A percentile compares a stretch with the other conserved stretches of the same genome.
These are phyloP conservation scores for Tenthredo distinguenda DNA, from an alignment of 2,888 invertebrate species.

Conservation along the genomic window DNA sequence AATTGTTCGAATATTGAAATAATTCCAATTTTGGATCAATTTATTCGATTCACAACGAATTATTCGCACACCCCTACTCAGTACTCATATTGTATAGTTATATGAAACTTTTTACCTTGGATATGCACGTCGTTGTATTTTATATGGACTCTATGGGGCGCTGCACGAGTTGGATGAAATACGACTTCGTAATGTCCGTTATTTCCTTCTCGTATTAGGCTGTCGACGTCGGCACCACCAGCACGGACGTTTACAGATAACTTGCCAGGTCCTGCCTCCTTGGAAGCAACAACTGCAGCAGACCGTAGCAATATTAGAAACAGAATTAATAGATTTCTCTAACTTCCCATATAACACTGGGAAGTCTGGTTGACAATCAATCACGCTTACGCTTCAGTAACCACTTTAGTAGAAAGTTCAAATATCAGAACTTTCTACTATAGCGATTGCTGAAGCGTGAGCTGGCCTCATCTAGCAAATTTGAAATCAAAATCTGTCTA, in stretches of 20 bases:
- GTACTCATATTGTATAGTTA: background rate
- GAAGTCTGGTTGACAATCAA: background rate
- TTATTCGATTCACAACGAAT: no score
- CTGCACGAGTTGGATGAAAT: slow-evolving; percentile 92
- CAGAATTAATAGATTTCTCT: background rate
- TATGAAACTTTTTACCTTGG: slow-evolving; percentile 74
- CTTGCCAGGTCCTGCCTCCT: slow-evolving; percentile 91
- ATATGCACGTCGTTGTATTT: slow-evolving; percentile 92
- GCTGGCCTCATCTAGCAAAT: background rate
- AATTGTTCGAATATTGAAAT: no score
- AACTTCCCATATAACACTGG: background rate
- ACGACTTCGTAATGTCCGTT: slow-evolving; percentile 90
- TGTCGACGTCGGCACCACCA: slow-evolving; percentile 90
- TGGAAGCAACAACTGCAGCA: slow-evolving; percentile 83
- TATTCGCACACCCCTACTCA: background rate
- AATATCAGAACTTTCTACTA: slow-evolving; percentile 19
- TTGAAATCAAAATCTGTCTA: background rate
- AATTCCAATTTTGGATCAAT: no score
- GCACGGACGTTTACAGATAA: slow-evolving; percentile 90
- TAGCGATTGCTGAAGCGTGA: background rate
- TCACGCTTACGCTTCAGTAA: background rate
- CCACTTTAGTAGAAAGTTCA: slow-evolving; percentile 18
- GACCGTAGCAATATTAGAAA: background rate
- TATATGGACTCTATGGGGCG: slow-evolving; percentile 92
- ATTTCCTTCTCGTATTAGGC: slow-evolving; percentile 87